Conservation (phyloP, 1,140 invertebrate genomes). For the Coelopa frigida region DNA sequence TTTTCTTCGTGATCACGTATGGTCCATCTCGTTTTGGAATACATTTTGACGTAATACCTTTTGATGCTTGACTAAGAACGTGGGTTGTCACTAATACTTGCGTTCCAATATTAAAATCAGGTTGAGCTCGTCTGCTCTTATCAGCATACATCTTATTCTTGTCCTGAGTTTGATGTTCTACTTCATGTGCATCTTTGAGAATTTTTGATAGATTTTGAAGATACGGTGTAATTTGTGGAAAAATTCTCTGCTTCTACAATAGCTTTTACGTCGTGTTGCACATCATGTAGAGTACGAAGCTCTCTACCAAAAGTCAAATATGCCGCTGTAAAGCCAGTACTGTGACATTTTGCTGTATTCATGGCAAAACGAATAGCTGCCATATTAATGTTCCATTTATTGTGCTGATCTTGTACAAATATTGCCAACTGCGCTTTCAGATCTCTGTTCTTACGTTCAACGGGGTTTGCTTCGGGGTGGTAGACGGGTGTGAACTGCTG, state of each 20-base stretch:
- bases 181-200: conserved; percentile 17
- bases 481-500: conserved; percentile 41
- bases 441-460: conserved; percentile 37
- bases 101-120: conserved; percentile 21
- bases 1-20: conserved; percentile 10
- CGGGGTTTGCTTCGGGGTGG: conserved; percentile 40
- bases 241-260: conserved; percentile 27
- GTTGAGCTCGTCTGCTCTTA: conserved; percentile 9
- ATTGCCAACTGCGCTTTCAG: conserved; percentile 39
- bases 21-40: conserved; percentile 36
- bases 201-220: no score
- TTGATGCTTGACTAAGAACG: conserved; percentile 21
- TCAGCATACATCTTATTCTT: conserved; percentile 14
- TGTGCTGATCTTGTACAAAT: conserved; percentile 23
- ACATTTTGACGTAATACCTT: conserved; percentile 31
- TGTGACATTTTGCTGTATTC: conserved; percentile 40
- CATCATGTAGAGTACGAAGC: conserved; percentile 20
- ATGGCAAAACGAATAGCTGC: conserved; percentile 41
- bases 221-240: conserved; percentile 22
- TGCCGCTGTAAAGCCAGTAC: no score
- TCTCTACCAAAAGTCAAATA: conserved; percentile 39
- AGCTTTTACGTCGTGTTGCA: conserved; percentile 22
- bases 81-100: conserved; percentile 29
- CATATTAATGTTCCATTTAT: conserved; percentile 37
- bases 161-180: neutral